These are phyloP conservation scores for Lucifuga dentata DNA, from an alignment of 2,113 vertebrate species.

Conservation along the genomic window DNA sequence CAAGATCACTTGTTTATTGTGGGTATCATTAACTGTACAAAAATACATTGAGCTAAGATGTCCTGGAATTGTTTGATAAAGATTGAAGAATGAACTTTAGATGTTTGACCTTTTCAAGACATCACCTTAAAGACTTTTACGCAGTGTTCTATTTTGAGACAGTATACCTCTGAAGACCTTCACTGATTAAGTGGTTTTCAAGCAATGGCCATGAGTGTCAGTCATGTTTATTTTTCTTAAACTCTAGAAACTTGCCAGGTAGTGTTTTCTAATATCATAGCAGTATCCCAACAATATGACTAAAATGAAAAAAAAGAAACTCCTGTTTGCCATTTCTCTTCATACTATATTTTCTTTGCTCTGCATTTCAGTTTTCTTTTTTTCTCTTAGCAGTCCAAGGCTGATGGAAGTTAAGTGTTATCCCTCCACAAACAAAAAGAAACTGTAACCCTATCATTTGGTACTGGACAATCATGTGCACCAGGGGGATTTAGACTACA, in stretches of 20 bases:
- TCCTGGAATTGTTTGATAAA: constrained; percentile 22
- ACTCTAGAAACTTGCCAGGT: constrained; percentile 56
- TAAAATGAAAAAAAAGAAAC: constrained; percentile 41
- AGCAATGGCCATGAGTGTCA: constrained; percentile 59
- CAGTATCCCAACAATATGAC: constrained; percentile 28
- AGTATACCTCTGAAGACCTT: constrained; percentile 37
- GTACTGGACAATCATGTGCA: constrained; percentile 22
- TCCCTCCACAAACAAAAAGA: constrained; percentile 68
- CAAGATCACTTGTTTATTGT: constrained; percentile 48
- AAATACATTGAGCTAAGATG: constrained; percentile 17
- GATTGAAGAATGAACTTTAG: constrained; percentile 25
- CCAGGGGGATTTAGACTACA: constrained; percentile 35
- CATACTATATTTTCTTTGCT: constrained; percentile 27
- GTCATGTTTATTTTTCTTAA: constrained; percentile 58
- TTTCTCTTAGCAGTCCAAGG: constrained; percentile 48
- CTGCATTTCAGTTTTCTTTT: constrained; percentile 26
- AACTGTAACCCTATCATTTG: constrained; percentile 64
- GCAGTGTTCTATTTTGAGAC: constrained; percentile 33
- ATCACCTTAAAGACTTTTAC: constrained; percentile 5
- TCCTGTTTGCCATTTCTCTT: constrained; percentile 54
- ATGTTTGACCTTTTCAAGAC: constrained; percentile 59
- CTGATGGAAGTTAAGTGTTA: constrained; percentile 68
- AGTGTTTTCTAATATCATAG: constrained; percentile 61
- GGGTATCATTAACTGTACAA: constrained; percentile 9
- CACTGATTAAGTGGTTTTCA: constrained; percentile 47